Percentiles rank a stretch among this genome's conserved stretches.
Conservation (phyloP, 2,888 invertebrate genomes). For the Selenia dentaria region DNA sequence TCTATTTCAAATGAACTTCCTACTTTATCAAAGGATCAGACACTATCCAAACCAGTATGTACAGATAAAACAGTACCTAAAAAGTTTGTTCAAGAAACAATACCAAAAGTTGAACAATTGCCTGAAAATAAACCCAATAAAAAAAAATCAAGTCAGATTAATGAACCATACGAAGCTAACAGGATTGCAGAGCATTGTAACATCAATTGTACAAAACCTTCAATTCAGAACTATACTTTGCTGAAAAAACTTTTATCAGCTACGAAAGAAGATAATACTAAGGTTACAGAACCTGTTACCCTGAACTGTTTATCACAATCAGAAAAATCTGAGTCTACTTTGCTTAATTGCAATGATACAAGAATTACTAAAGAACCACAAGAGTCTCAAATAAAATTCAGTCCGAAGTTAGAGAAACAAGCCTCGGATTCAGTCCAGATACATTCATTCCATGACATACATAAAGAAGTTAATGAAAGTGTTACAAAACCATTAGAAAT, state of each 20-base stretch:
- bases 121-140: conserved; percentile 16
- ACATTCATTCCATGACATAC: conserved; percentile 51
- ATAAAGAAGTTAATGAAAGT: conserved; percentile 57
- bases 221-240: conserved; percentile 68
- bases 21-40: conserved; percentile 16
- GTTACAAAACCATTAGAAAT: conserved; percentile 78
- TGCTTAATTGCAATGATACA: conserved; percentile 39
- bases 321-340: conserved; percentile 39
- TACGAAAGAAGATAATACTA: conserved; percentile 57
- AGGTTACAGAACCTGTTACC: conserved; percentile 39
- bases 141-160: conserved; percentile 19
- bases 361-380: conserved; percentile 23
- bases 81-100: conserved; percentile 2
- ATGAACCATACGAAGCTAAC: conserved; percentile 25
- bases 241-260: conserved; percentile 73
- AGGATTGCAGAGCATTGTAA: conserved; percentile 9
- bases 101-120: conserved; percentile 11
- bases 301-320: conserved; percentile 40
- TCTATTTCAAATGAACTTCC: conserved; percentile 18
- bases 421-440: conserved; percentile 39
- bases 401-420: conserved; percentile 37
- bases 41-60: neutral
- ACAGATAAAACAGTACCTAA: conserved; percentile 1
- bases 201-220: conserved; percentile 36
- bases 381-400: conserved; percentile 33